Base-by-base conservation (phyloP, 2,113 vertebrate genomes). In the Thunnus maccoyii region DNA sequence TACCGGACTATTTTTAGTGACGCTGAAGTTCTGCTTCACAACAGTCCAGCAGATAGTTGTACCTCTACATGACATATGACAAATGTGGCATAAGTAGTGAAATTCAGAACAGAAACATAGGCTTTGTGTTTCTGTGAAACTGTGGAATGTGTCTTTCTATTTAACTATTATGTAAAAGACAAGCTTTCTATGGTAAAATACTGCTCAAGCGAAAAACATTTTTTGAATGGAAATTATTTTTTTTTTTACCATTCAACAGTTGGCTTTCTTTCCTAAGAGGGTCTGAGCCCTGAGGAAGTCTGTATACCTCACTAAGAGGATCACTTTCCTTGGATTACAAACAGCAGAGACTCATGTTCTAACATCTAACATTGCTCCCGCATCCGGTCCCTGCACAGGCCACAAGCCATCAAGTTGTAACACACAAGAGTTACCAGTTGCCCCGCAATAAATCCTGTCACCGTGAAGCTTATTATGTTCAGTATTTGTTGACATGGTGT, bases 321-420 rank as follows among this genome's bases (percentile, higher is more conserved):
- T 92, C 76, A 70, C 67, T 83, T 91, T 88, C 71, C 71, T 18
- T 82, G 85, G 89, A 89, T 90, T 84, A 89, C 80, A 83, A 87
- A 86, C 83, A 63, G 68, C 57, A 68, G 54, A 64, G 57, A 76
- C 79, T 79, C 66, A 77, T 17, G 81, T 76, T 86, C 75, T 27
- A 66, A 83, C 64, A 70, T 52, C 44, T 20, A 72, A 79, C 55
- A 48, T 70, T 65, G 78, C 72, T 80, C 64, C 70, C 13, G 73
- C 74, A 86, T 78, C 77, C 64, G 52, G 70, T 78, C 60, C 71
- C 68, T 57, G 61, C 71, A 81, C 81, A 86, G 56, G 72, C 55
- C 56, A 74, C 62, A 55, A 51, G 70, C 44, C 12, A 5, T 77
- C 72, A 75, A 55, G 84, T 58, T 79, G 72, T 78, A 80, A 82